Conservation (phyloP, 2,888 invertebrate species). For the Lamproptera curius region DNA sequence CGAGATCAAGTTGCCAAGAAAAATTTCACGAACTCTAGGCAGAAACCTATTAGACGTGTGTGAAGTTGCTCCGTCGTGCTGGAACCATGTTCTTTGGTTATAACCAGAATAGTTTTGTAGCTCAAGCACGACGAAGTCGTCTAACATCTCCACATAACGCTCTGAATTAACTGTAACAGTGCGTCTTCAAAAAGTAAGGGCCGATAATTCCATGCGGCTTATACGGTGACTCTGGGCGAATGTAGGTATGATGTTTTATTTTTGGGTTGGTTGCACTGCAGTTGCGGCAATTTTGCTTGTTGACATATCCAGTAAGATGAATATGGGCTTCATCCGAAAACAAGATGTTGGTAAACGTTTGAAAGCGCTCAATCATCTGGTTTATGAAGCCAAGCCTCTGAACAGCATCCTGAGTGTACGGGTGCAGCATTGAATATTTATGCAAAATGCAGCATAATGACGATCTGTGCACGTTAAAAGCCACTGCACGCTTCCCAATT, state of each 20-base stretch:
- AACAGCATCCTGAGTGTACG: neutral
- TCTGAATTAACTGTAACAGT: slow-evolving; percentile 18
- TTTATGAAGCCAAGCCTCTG: slow-evolving; percentile 6
- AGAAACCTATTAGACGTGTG: slow-evolving; percentile 10
- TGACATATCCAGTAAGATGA: slow-evolving; percentile 26
- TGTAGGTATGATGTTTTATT: slow-evolving; percentile 26
- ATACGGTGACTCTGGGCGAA: slow-evolving; percentile 27
- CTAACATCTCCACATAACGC: slow-evolving; percentile 21
- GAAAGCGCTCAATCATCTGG: slow-evolving; percentile 12
- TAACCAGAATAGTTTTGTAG: slow-evolving; percentile 26
- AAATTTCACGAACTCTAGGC: slow-evolving; percentile 25
- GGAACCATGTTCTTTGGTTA: too few species aligned
- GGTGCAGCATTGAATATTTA: slow-evolving; percentile 12
- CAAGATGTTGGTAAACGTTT: slow-evolving; percentile 18
- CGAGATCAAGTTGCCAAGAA: slow-evolving; percentile 70
- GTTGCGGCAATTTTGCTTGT: slow-evolving; percentile 27
- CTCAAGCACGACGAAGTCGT: slow-evolving; percentile 22
- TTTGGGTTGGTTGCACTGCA: slow-evolving; percentile 25
- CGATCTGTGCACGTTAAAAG: too few species aligned
- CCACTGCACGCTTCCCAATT: slow-evolving; percentile 13
- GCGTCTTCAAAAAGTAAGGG: slow-evolving; percentile 30
- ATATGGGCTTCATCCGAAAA: slow-evolving; percentile 26
- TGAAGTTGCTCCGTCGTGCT: slow-evolving; percentile 23
- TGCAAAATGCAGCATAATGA: slow-evolving; percentile 6
- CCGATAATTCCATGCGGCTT: slow-evolving; percentile 27